Evolutionary conservation across 2,888 invertebrate species (phyloP).

Genomic region (Meteorus cinctellus): DNA sequence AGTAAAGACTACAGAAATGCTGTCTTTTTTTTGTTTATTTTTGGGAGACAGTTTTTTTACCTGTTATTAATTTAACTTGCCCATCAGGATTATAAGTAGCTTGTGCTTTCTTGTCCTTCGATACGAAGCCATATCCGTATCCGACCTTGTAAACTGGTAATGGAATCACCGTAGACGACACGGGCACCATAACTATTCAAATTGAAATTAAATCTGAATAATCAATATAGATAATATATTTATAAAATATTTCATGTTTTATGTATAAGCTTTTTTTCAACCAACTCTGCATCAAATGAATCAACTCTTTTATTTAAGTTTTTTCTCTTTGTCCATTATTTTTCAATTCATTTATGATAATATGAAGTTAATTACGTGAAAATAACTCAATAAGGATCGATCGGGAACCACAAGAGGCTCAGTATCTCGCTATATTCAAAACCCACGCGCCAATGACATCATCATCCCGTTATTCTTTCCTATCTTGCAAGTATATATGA

Average conservation of each 20-base stretch:
- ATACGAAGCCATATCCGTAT: slow-evolving; percentile 73
- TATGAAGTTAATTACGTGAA: slow-evolving; percentile 32
- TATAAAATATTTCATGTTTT: slow-evolving; percentile 1
- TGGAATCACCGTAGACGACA: slow-evolving; percentile 81
- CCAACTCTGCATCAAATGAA: not conserved
- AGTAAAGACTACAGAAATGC: slow-evolving; percentile 1
- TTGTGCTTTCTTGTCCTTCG: slow-evolving; percentile 65
- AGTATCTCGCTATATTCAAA: slow-evolving; percentile 62
- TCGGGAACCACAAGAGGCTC: slow-evolving; percentile 40
- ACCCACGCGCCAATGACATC: slow-evolving; percentile 67
- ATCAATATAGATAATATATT: slow-evolving; percentile 17
- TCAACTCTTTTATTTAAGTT: slow-evolving; percentile 15
- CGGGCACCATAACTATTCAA: slow-evolving; percentile 77
- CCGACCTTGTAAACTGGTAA: slow-evolving; percentile 78
- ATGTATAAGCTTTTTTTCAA: not conserved
- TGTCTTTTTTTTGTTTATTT: not conserved
- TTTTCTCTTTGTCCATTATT: slow-evolving; percentile 25
- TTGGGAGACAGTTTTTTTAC: slow-evolving; percentile 54
- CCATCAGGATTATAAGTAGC: slow-evolving; percentile 64
- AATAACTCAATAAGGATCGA: slow-evolving; percentile 39
- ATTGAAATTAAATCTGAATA: slow-evolving; percentile 13
- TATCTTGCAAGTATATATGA: slow-evolving; percentile 49
- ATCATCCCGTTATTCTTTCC: slow-evolving; percentile 61
- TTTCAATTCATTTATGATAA: slow-evolving; percentile 30
- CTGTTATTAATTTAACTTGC: slow-evolving; percentile 66